Evolutionary conservation across 2,797 vertebrate species (phyloP).

Genomic region (Hyperoplus immaculatus): DNA sequence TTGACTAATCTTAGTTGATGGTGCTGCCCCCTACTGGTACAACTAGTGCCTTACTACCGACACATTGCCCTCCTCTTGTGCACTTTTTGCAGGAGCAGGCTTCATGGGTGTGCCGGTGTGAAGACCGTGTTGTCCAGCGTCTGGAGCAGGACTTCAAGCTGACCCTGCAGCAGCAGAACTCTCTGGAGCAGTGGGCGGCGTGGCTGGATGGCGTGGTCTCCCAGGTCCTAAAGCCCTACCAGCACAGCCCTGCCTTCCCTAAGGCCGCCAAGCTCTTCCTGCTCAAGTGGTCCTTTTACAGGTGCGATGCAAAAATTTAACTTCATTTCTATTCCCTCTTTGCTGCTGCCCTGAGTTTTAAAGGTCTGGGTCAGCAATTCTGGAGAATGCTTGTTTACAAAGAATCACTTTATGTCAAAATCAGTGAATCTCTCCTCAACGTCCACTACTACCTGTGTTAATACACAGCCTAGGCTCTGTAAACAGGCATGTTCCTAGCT

Average conservation of each 20-base stretch:
- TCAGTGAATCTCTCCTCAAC: no score
- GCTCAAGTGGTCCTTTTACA: conserved; percentile 98
- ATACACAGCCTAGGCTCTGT: no score
- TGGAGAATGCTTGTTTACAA: not conserved
- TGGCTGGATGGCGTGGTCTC: conserved; percentile 95
- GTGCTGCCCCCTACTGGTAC: not conserved
- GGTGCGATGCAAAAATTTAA: conserved; percentile 75
- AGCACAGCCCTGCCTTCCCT: conserved; percentile 91
- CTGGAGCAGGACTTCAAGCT: conserved; percentile 97
- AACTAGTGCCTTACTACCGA: not conserved
- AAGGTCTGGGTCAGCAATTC: not conserved
- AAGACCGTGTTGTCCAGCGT: conserved; percentile 93
- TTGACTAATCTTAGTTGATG: not conserved
- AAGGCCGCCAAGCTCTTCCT: conserved; percentile 96
- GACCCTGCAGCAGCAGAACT: conserved; percentile 97
- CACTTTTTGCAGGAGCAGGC: conserved; percentile 90
- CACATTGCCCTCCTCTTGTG: not conserved
- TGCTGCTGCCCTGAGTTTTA: not conserved
- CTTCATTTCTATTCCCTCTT: not conserved
- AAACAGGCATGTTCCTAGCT: no score
- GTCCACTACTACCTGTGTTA: no score
- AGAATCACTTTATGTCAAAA: no score
- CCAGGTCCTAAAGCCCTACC: conserved; percentile 94
- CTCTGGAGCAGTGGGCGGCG: conserved; percentile 95
- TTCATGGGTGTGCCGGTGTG: conserved; percentile 95